These are phyloP conservation scores for Drosophila mojavensis DNA, from an alignment of 1,140 invertebrate genomes.

Conservation along the genomic window DNA sequence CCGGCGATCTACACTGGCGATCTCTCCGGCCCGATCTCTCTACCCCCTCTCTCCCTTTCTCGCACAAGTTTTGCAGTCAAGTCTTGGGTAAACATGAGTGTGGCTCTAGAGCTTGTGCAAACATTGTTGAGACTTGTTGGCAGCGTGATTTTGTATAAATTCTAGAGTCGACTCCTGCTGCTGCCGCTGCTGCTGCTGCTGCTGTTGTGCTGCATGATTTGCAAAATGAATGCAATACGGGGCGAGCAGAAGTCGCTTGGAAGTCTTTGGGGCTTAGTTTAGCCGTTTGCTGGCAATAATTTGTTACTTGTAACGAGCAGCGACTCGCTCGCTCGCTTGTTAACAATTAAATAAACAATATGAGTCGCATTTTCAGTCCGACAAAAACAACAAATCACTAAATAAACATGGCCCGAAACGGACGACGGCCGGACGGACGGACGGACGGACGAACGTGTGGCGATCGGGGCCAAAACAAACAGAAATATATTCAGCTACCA, in stretches of 20 bases:
- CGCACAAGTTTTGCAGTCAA: conserved; percentile 35
- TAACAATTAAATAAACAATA: conserved; percentile 83
- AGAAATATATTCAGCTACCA: conserved; percentile 60
- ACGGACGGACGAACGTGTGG: conserved; percentile 8
- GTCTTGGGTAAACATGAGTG: conserved; percentile 74
- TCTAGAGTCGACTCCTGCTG: conserved; percentile 42
- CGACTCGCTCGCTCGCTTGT: conserved; percentile 62
- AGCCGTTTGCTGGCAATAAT: conserved; percentile 63
- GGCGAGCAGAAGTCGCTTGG: not conserved
- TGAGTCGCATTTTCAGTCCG: conserved; percentile 66
- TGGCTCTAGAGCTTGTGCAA: conserved; percentile 63
- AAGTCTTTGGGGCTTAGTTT: conserved; percentile 22
- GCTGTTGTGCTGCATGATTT: conserved; percentile 46
- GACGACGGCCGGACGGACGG: not conserved
- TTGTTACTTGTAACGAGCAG: conserved; percentile 77
- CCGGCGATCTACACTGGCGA: conserved; percentile 11
- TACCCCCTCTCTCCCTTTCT: not conserved
- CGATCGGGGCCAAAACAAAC: conserved; percentile 55
- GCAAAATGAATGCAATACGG: conserved; percentile 51
- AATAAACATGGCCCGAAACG: conserved; percentile 56
- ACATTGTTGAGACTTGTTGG: conserved; percentile 79
- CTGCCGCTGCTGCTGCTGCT: not conserved
- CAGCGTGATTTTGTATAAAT: conserved; percentile 80
- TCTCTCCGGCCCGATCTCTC: not conserved
- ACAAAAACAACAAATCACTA: conserved; percentile 73